Conservation (phyloP, 1,140 invertebrate genomes). For the Bradysia coprophila region DNA sequence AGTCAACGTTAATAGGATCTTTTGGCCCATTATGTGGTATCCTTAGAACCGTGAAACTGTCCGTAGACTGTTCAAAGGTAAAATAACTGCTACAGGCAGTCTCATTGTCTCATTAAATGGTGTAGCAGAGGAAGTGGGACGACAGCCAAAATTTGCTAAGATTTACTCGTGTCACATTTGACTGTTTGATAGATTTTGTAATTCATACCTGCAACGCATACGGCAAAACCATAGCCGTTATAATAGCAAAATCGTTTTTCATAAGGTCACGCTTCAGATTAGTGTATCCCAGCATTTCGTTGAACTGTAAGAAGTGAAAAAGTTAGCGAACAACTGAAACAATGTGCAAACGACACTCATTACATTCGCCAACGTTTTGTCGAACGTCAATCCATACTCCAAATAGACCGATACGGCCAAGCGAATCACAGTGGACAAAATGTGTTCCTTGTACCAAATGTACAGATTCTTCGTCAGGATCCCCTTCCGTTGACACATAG, state of each 20-base stretch:
- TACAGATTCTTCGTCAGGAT: conserved; percentile 39
- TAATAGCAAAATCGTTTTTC: conserved; percentile 14
- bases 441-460: conserved; percentile 42
- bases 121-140: no score
- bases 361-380: conserved; percentile 20
- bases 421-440: conserved; percentile 34
- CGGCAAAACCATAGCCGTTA: background rate
- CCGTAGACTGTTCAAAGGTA: conserved; percentile 30
- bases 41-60: background rate
- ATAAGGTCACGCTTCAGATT: conserved; percentile 17
- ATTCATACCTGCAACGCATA: no score
- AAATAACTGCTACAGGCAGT: conserved; percentile 30
- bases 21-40: no score
- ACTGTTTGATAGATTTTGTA: no score
- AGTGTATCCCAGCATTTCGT: conserved; percentile 8
- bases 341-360: conserved; percentile 9
- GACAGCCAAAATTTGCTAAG: no score
- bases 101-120: no score
- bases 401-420: conserved; percentile 36
- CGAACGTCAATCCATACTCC: conserved; percentile 27
- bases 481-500: conserved; percentile 34
- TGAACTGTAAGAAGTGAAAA: background rate
- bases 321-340: conserved; percentile 6
- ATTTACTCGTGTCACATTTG: no score
- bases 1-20: no score